Percentiles rank a stretch among this genome's conserved stretches.
These are phyloP conservation scores for Rhingia campestris DNA, from an alignment of 2,888 invertebrate genomes.

Conservation along the genomic window DNA sequence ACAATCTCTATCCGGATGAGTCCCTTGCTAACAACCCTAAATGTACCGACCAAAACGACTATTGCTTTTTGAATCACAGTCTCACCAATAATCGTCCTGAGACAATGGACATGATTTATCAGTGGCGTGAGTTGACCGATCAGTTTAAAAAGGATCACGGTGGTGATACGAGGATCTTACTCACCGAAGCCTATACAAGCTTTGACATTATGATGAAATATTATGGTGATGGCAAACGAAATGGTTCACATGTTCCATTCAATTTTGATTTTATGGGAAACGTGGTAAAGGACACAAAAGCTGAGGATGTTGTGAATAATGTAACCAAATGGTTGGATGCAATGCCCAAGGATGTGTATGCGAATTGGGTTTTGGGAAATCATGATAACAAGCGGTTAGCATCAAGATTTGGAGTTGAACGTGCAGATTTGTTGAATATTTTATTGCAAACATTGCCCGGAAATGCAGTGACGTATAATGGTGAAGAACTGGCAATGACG, in stretches of 20 bases:
- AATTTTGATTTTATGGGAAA: conserved; percentile 86
- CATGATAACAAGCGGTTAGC: conserved; percentile 89
- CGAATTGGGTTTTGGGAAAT: conserved; percentile 86
- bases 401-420: conserved; percentile 87
- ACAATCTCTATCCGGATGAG: conserved; percentile 81
- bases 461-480: conserved; percentile 92
- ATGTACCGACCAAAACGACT: conserved; percentile 83
- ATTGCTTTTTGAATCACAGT: conserved; percentile 85
- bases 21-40: conserved; percentile 79
- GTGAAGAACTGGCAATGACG: conserved; percentile 89
- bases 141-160: conserved; percentile 82
- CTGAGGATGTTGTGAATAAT: conserved; percentile 83
- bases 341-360: conserved; percentile 81
- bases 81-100: conserved; percentile 86
- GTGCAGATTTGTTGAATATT: conserved; percentile 92
- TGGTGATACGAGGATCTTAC: conserved; percentile 83
- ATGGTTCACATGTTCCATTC: conserved; percentile 86
- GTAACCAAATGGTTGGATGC: conserved; percentile 85
- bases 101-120: conserved; percentile 86
- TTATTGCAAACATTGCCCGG: conserved; percentile 92
- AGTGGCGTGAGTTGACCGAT: conserved; percentile 86
- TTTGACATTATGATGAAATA: conserved; percentile 84
- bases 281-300: conserved; percentile 82
- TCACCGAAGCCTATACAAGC: conserved; percentile 86
- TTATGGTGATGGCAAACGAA: conserved; percentile 84